Evolutionary conservation across 1,140 invertebrate genomes (phyloP).

Genomic region (Notospermus geniculatus): DNA sequence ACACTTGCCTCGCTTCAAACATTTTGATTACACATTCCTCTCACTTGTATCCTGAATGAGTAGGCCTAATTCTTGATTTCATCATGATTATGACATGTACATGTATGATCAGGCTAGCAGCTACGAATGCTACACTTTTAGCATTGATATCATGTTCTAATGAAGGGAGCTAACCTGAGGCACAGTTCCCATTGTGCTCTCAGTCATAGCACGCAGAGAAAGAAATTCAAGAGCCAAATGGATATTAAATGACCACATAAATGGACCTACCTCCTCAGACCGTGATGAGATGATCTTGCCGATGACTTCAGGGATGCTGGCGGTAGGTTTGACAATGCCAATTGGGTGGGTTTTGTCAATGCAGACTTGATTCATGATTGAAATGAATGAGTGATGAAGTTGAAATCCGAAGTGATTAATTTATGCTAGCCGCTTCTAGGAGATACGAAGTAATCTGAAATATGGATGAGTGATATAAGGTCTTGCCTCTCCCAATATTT

Average conservation of each 20-base stretch:
- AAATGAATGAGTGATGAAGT: constrained; percentile 2
- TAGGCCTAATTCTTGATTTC: too few relatives aligned
- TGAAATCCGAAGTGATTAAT: not conserved
- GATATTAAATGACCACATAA: too few relatives aligned
- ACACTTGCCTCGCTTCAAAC: not conserved
- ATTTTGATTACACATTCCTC: not conserved
- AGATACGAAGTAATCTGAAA: constrained; percentile 19
- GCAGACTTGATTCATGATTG: not conserved
- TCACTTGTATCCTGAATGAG: not conserved
- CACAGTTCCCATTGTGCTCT: too few relatives aligned
- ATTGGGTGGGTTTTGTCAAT: not conserved
- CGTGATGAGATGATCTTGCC: not conserved
- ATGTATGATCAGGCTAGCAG: too few relatives aligned
- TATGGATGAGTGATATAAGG: too few relatives aligned
- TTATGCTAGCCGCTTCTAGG: constrained; percentile 4
- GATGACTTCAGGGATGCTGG: not conserved
- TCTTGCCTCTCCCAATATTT: too few relatives aligned
- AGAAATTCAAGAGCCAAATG: too few relatives aligned
- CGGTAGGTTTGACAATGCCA: not conserved
- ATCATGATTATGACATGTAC: too few relatives aligned
- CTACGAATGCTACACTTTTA: too few relatives aligned
- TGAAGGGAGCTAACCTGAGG: too few relatives aligned
- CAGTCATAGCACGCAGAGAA: too few relatives aligned
- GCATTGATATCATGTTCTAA: too few relatives aligned
- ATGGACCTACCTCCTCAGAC: not conserved